Percentiles rank a stretch among this genome's conserved stretches.
Conservation (phyloP, 2,888 invertebrate genomes). For the Phlogophora meticulosa region DNA sequence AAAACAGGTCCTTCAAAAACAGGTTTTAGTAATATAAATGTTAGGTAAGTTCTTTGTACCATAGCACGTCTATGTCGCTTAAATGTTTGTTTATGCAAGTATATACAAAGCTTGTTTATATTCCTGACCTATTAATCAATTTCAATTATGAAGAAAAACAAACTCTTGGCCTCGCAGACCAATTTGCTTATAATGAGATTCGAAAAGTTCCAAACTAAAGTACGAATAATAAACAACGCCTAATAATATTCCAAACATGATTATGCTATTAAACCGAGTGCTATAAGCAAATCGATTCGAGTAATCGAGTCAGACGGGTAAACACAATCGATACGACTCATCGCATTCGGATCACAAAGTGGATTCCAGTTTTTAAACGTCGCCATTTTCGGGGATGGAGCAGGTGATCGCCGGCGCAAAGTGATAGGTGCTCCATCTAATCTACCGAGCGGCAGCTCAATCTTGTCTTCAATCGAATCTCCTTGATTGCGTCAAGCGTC, state of each 20-base stretch:
- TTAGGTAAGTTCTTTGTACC: not conserved
- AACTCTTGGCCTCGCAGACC: constrained; percentile 41
- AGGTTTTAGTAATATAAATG: constrained; percentile 28
- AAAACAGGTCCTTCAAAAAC: constrained; percentile 36
- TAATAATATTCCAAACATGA: constrained; percentile 66
- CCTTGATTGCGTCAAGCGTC: constrained; percentile 76
- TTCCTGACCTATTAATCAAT: constrained; percentile 58
- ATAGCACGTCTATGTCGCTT: not conserved
- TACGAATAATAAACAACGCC: constrained; percentile 61
- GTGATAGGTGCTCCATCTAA: constrained; percentile 77
- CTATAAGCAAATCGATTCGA: constrained; percentile 59
- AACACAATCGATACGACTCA: constrained; percentile 71
- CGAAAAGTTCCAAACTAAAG: constrained; percentile 62
- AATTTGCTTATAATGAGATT: constrained; percentile 64
- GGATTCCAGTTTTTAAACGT: constrained; percentile 70
- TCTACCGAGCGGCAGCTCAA: constrained; percentile 75
- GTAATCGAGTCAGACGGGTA: constrained; percentile 70
- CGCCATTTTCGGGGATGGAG: constrained; percentile 70
- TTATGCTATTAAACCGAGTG: constrained; percentile 66
- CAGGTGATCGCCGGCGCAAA: constrained; percentile 74
- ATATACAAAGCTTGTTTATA: constrained; percentile 31
- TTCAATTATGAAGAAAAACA: constrained; percentile 64
- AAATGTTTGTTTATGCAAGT: constrained; percentile 23
- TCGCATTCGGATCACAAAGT: constrained; percentile 72
- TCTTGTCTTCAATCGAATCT: constrained; percentile 79